Percentiles rank a stretch among this genome's conserved stretches.
Evolutionary conservation across 2,888 invertebrate genomes (phyloP).

Genomic region (Scaptomyza reducta): DNA sequence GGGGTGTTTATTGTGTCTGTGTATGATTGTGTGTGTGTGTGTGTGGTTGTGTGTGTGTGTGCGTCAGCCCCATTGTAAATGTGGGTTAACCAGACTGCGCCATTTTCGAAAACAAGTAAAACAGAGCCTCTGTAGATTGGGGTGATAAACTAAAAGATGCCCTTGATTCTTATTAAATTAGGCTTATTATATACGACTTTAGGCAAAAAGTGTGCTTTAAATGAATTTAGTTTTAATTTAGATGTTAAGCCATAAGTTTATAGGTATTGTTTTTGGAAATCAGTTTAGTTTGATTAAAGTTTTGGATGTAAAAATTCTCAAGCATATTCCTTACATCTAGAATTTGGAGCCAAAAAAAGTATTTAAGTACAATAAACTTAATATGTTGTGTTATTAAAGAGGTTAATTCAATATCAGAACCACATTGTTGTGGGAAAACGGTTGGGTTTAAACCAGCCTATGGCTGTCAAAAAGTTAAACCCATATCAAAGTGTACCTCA

Average conservation of each 20-base stretch:
- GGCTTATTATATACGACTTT: background rate
- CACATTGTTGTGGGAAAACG: too few relatives aligned
- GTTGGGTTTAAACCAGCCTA: too few relatives aligned
- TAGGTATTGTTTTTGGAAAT: background rate
- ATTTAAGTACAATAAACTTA: too few relatives aligned
- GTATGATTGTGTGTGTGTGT: slow-evolving; percentile 1
- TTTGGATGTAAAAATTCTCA: too few relatives aligned
- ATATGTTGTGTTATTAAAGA: too few relatives aligned
- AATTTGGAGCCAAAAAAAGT: too few relatives aligned
- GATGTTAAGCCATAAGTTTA: background rate
- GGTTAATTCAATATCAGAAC: too few relatives aligned
- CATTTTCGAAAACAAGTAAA: slow-evolving; percentile 43
- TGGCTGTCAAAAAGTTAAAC: too few relatives aligned
- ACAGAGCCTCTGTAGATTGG: background rate
- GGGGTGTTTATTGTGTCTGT: slow-evolving; percentile 21
- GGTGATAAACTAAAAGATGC: background rate
- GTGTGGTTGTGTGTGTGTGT: slow-evolving; percentile 24
- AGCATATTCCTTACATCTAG: too few relatives aligned
- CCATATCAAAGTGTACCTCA: background rate
- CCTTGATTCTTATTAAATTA: background rate
- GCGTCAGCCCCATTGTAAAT: slow-evolving; percentile 62
- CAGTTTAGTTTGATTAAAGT: background rate
- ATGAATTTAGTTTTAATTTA: background rate
- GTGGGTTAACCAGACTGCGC: slow-evolving; percentile 74
- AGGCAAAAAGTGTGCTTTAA: background rate